Evolutionary conservation across 2,888 invertebrate species (phyloP).

Genomic region (Lycocerus yunnanus): DNA sequence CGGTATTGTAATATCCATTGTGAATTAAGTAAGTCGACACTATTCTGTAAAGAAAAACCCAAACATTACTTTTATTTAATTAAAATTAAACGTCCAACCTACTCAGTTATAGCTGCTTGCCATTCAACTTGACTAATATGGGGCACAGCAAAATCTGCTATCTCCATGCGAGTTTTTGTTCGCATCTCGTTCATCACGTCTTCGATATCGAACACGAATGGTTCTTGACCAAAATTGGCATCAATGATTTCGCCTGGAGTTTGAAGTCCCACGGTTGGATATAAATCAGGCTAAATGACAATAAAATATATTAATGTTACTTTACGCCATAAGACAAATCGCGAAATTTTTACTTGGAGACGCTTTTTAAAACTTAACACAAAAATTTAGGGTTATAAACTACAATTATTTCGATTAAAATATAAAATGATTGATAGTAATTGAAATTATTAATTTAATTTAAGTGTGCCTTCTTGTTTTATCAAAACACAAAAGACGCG

Average conservation of each 20-base stretch:
- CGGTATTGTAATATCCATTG: constrained; percentile 96
- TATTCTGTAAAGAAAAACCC: constrained; percentile 71
- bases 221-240: constrained; percentile 97
- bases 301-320: neutral
- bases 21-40: constrained; percentile 97
- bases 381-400: neutral
- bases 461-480: neutral
- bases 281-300: constrained; percentile 81
- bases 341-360: neutral
- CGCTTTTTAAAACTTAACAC: neutral
- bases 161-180: constrained; percentile 79
- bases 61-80: constrained; percentile 5
- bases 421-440: neutral
- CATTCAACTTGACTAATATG: constrained; percentile 83
- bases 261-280: constrained; percentile 98
- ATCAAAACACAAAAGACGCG: neutral
- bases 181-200: constrained; percentile 94
- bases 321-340: constrained; percentile 17
- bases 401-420: neutral
- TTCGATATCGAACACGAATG: constrained; percentile 97
- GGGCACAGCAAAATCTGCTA: constrained; percentile 85
- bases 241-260: constrained; percentile 98
- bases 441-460: neutral
- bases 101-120: constrained; percentile 93
- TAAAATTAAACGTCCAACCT: constrained; percentile 39